Evolutionary conservation across 2,888 invertebrate genomes (phyloP).

Genomic region (Bombyx huttoni): DNA sequence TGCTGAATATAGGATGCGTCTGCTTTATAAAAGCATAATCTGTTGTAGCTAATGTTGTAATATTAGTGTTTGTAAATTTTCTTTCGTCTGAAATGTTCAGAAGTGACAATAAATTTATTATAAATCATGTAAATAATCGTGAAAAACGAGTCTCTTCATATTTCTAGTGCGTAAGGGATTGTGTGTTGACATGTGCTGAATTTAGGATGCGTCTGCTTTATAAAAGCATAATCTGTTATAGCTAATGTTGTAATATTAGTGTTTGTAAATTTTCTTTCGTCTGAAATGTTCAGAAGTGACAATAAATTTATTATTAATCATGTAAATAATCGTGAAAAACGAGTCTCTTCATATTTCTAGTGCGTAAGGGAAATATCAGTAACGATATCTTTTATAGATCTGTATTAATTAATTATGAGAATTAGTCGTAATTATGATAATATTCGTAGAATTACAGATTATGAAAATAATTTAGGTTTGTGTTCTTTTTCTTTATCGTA

Average conservation of each 20-base stretch:
- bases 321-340: slow-evolving; percentile 23
- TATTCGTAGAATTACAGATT: no score
- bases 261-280: slow-evolving; percentile 20
- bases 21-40: slow-evolving; percentile 32
- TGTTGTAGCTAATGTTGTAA: slow-evolving; percentile 29
- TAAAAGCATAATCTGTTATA: slow-evolving; percentile 29
- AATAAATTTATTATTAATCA: slow-evolving; percentile 41
- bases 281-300: slow-evolving; percentile 64
- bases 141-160: slow-evolving; percentile 65
- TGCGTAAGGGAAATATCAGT: slow-evolving; percentile 6
- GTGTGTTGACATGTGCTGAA: slow-evolving; percentile 27
- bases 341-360: slow-evolving; percentile 53
- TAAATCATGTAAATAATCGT: slow-evolving; percentile 48
- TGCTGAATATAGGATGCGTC: slow-evolving; percentile 26
- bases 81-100: slow-evolving; percentile 41
- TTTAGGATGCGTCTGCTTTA: slow-evolving; percentile 31
- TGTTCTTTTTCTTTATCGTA: slow-evolving; percentile 2
- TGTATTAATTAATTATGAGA: no score
- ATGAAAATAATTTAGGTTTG: neutral
- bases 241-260: slow-evolving; percentile 23
- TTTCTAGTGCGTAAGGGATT: slow-evolving; percentile 28
- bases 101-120: slow-evolving; percentile 69
- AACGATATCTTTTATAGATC: no score
- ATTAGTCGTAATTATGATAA: no score
- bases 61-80: slow-evolving; percentile 23